Conservation (phyloP, 1,140 invertebrate species). For the Nephila pilipes region DNA sequence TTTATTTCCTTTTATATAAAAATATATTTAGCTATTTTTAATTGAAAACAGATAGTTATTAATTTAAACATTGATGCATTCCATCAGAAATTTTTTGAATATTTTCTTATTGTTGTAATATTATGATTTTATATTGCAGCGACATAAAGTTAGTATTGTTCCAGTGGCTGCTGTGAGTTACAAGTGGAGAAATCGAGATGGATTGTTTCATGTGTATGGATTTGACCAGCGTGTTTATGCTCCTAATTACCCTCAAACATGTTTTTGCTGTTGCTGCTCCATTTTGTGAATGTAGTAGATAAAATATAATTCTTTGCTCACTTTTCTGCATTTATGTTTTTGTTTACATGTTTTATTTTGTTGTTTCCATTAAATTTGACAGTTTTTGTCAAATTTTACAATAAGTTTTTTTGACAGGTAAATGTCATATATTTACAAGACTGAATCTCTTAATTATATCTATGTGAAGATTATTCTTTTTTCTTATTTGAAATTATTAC, state of each 20-base stretch:
- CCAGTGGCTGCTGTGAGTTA: conserved; percentile 81
- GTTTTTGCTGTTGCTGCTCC: conserved; percentile 82
- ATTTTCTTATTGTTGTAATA: not conserved
- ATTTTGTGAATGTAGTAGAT: conserved; percentile 34
- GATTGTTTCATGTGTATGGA: conserved; percentile 83
- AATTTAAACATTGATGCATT: no score
- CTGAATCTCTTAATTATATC: no score
- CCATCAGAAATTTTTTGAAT: no score
- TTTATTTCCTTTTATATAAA: no score
- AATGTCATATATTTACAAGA: no score
- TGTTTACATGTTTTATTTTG: not conserved
- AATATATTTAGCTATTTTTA: no score
- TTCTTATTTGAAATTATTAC: no score
- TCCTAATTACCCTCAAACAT: conserved; percentile 84
- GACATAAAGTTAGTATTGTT: conserved; percentile 76
- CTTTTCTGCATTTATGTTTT: conserved; percentile 1
- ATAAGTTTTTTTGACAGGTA: no score
- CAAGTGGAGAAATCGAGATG: conserved; percentile 81
- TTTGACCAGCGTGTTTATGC: conserved; percentile 83
- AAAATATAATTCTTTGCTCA: not conserved
- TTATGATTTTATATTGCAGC: conserved; percentile 35
- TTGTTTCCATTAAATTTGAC: no score
- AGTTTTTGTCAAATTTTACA: no score
- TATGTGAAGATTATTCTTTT: no score
- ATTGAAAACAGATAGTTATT: no score